Evolutionary conservation across 2,888 invertebrate genomes (phyloP), one percentile per base, ranked within the genome.

Genomic region (Petrophora chlorosata): DNA sequence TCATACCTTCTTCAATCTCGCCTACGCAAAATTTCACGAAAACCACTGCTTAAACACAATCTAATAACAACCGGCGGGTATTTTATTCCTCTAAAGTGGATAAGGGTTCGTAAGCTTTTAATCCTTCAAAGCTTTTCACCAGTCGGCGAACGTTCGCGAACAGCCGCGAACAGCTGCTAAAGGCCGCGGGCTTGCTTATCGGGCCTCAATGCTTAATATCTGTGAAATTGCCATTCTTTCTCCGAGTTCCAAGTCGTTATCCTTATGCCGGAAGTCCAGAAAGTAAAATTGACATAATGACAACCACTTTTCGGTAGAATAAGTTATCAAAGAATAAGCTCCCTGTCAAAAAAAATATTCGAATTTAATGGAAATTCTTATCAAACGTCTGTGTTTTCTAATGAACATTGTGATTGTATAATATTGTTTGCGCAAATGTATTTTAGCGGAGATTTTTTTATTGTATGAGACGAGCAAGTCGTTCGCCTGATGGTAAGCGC

Each of bases 201-300:
- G 36, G 38, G 36, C 10, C 25, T 22, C 26, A 34, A 2, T 40
- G 41, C 33, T 38, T 49, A 49, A 49, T 43, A 49, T 38, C 49
- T 39, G 49, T 49, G 49, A 49, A 49, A 49, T 49, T 49, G 49
- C 38, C 49, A 38, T 43, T 43, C 38, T 49, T 49, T 16, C 35
- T 29, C 22, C 9, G 25, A 8, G 28, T 39, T 39, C 13, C 26
- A 7, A 35, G 29, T 47, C 34, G 34, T 40, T 40, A 47, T 35
- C 33, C 13, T 32, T 23, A 38, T 28, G 34, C 29, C 4, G 23
- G 14, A 13, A 13, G 36, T 22, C 30, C 19, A 34, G 22, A 36
- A 41, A 48, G 42, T 36, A 33, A 38, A 17, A 49, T 36, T 36
- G 41, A 42, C 41, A 34, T 46, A 40, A 34, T 40, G 46, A 41